A percentile compares a stretch with the other conserved stretches of the same genome.
These are phyloP conservation scores for Apodemia hepburni DNA, from an alignment of 2,888 invertebrate genomes.

Conservation along the genomic window DNA sequence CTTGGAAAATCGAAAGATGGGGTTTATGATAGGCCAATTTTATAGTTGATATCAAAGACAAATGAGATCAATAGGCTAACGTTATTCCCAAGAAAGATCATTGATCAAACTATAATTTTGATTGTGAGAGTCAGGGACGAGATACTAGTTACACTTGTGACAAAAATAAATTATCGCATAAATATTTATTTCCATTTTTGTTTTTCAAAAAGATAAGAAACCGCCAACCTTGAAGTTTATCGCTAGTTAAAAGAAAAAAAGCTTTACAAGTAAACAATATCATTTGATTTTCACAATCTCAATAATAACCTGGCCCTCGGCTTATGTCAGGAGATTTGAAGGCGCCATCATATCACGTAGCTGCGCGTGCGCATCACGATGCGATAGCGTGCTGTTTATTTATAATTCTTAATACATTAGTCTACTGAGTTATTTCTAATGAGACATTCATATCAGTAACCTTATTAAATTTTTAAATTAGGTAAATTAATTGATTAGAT, in stretches of 20 bases:
- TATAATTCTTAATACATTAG: conserved; percentile 46
- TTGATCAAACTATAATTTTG: too few species aligned
- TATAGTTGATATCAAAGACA: too few species aligned
- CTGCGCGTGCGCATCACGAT: conserved; percentile 62
- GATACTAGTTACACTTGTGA: background rate
- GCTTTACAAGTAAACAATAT: background rate
- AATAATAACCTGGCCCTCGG: conserved; percentile 28
- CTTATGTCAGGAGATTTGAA: conserved; percentile 33
- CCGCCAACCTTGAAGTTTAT: background rate
- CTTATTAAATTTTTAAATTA: conserved; percentile 34
- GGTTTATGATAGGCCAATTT: too few species aligned
- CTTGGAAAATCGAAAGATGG: too few species aligned
- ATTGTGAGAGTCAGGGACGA: too few species aligned
- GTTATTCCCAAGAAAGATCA: too few species aligned
- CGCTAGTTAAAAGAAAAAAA: background rate
- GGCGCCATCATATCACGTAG: conserved; percentile 55
- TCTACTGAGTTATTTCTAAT: conserved; percentile 49
- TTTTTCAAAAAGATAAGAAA: background rate
- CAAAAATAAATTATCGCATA: background rate
- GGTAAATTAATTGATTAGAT: conserved; percentile 46
- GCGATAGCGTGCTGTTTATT: conserved; percentile 52
- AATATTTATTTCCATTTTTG: background rate
- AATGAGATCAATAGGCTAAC: too few species aligned
- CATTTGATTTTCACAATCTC: conserved; percentile 27
- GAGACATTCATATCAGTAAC: conserved; percentile 25